A percentile compares a stretch with the other conserved stretches of the same genome.
Evolutionary conservation across 2,113 vertebrate species (phyloP).

Genomic region (Tichodroma muraria): DNA sequence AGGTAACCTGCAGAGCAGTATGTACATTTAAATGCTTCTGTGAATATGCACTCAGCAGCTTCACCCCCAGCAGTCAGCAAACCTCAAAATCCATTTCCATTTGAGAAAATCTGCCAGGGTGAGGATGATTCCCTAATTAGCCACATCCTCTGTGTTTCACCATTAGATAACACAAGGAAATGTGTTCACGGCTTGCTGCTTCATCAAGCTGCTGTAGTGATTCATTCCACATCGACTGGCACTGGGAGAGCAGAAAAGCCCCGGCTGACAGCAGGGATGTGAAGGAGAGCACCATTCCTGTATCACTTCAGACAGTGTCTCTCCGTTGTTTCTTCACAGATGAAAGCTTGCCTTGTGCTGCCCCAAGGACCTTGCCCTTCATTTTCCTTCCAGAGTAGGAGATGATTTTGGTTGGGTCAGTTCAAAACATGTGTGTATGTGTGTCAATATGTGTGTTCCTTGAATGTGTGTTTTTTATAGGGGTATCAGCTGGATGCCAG

Average conservation of each 20-base stretch:
- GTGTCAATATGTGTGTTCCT: neutral
- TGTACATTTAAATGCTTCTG: neutral
- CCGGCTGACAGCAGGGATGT: neutral
- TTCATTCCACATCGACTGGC: neutral
- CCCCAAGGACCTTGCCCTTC: neutral
- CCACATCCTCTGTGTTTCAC: slow-evolving; percentile 13
- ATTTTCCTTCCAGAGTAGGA: neutral
- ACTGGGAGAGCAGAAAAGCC: neutral
- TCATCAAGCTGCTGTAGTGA: slow-evolving; percentile 7
- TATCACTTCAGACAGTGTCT: neutral
- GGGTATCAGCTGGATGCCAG: neutral
- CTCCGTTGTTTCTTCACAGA: neutral
- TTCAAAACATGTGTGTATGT: fast-evolving
- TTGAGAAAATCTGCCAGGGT: neutral
- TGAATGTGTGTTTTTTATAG: neutral
- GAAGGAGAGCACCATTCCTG: neutral
- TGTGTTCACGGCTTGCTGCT: neutral
- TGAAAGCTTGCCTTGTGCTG: neutral
- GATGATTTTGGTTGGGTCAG: neutral
- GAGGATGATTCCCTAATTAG: slow-evolving; percentile 18
- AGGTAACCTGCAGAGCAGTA: slow-evolving; percentile 1
- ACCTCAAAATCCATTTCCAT: neutral
- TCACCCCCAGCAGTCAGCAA: neutral
- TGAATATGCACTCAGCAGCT: neutral
- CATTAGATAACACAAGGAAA: slow-evolving; percentile 21